phyloP scores from a whole-genome alignment of 2,888 invertebrate genomes.

The Drosophila cognata region DNA sequence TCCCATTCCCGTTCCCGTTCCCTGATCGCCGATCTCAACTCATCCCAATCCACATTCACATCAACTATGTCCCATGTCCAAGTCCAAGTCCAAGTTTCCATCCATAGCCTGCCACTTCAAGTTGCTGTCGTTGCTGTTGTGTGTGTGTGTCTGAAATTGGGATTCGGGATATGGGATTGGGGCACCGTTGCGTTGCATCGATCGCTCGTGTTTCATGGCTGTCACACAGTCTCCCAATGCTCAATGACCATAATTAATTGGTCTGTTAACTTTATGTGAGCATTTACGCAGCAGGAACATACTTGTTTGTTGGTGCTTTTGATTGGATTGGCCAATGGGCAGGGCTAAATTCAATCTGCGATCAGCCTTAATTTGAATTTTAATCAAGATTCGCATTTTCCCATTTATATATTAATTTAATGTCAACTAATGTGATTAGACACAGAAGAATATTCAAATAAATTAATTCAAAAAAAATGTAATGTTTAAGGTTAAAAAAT shows the following conservation, averaged over 20 bases:
- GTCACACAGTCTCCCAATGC: slow-evolving; percentile 51
- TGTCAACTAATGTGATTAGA: neutral
- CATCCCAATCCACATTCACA: slow-evolving; percentile 33
- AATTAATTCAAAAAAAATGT: neutral
- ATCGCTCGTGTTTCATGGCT: slow-evolving; percentile 59
- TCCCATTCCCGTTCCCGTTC: neutral
- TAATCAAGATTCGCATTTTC: neutral
- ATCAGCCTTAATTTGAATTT: neutral
- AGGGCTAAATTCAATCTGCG: neutral
- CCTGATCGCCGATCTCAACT: slow-evolving; percentile 15
- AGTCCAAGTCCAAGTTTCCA: slow-evolving; percentile 53
- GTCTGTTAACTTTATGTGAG: slow-evolving; percentile 62
- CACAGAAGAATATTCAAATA: neutral
- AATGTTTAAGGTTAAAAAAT: neutral
- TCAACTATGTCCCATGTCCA: slow-evolving; percentile 33
- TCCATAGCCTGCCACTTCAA: slow-evolving; percentile 44
- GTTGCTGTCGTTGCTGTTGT: slow-evolving; percentile 25
- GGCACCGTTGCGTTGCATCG: slow-evolving; percentile 18
- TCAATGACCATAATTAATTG: slow-evolving; percentile 73
- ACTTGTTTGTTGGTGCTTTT: slow-evolving; percentile 6
- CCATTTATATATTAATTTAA: neutral
- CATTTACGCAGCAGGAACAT: slow-evolving; percentile 33
- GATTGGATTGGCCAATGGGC: neutral
- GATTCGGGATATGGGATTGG: slow-evolving; percentile 18
- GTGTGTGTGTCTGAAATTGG: slow-evolving; percentile 21